These are phyloP conservation scores for Drosophila robusta DNA, from an alignment of 2,888 invertebrate genomes.

Conservation along the genomic window DNA sequence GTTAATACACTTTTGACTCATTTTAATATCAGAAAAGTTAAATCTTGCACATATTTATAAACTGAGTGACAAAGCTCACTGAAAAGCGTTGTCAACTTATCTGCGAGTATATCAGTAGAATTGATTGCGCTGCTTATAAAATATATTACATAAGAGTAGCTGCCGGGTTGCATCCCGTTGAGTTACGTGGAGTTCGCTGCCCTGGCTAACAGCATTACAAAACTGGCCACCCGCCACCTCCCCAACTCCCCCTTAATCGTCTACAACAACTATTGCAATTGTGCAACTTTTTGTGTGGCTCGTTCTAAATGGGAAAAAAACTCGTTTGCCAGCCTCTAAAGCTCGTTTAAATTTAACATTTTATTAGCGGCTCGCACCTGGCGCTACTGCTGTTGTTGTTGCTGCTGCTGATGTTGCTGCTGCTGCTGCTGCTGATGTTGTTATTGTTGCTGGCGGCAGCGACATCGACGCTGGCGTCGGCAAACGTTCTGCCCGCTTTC, in stretches of 20 bases:
- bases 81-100: neutral
- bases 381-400: slow-evolving; percentile 10
- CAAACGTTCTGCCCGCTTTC: slow-evolving; percentile 64
- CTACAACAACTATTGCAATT: slow-evolving; percentile 55
- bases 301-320: slow-evolving; percentile 65
- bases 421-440: neutral
- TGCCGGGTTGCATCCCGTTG: slow-evolving; percentile 17
- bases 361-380: slow-evolving; percentile 73
- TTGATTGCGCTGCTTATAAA: slow-evolving; percentile 35
- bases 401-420: neutral
- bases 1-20: neutral
- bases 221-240: slow-evolving; percentile 3
- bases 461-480: slow-evolving; percentile 5
- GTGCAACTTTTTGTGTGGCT: slow-evolving; percentile 64
- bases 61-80: neutral
- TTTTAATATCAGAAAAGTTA: neutral
- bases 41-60: neutral
- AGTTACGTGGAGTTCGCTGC: slow-evolving; percentile 63
- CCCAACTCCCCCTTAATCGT: neutral
- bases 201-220: slow-evolving; percentile 40
- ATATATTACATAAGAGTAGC: slow-evolving; percentile 56
- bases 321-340: slow-evolving; percentile 66
- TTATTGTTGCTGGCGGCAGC: neutral
- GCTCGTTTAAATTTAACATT: slow-evolving; percentile 64
- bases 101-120: slow-evolving; percentile 2